Percentiles rank a stretch among this genome's conserved stretches.
These are phyloP conservation scores for Lottia scabra DNA, from an alignment of 2,888 invertebrate species.

Conservation along the genomic window DNA sequence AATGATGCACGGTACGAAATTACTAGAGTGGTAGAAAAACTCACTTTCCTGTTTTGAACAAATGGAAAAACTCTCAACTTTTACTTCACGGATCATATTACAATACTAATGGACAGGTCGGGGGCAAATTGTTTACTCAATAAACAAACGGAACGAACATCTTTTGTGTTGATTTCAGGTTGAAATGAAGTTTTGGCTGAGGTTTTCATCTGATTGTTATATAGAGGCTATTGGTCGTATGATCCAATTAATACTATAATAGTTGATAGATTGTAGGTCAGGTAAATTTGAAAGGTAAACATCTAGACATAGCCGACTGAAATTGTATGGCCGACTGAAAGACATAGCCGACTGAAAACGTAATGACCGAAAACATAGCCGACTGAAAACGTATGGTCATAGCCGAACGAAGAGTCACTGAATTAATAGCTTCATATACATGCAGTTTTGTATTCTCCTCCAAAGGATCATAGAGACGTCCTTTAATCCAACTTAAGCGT, in stretches of 20 bases:
- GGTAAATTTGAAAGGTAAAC: background rate
- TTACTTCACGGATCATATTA: background rate
- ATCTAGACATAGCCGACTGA: background rate
- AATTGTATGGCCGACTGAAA: too few species aligned
- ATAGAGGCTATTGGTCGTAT: background rate
- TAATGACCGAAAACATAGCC: too few species aligned
- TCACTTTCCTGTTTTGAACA: too few species aligned
- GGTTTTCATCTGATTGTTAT: background rate
- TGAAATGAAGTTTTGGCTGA: background rate
- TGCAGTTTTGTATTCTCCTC: too few species aligned
- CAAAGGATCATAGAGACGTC: too few species aligned
- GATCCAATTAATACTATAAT: background rate
- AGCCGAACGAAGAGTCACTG: too few species aligned
- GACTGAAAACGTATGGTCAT: too few species aligned
- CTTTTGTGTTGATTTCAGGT: background rate
- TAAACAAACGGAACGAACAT: constrained; percentile 3
- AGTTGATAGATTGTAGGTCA: background rate
- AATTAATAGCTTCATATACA: too few species aligned
- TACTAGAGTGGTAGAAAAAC: too few species aligned
- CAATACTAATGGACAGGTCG: background rate
- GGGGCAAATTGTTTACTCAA: background rate
- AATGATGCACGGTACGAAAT: too few species aligned
- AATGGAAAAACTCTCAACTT: background rate
- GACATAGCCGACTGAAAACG: too few species aligned
- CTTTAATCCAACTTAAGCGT: too few species aligned